phyloP scores from a whole-genome alignment of 2,888 invertebrate genomes.

The Leucoptera coffeella region DNA sequence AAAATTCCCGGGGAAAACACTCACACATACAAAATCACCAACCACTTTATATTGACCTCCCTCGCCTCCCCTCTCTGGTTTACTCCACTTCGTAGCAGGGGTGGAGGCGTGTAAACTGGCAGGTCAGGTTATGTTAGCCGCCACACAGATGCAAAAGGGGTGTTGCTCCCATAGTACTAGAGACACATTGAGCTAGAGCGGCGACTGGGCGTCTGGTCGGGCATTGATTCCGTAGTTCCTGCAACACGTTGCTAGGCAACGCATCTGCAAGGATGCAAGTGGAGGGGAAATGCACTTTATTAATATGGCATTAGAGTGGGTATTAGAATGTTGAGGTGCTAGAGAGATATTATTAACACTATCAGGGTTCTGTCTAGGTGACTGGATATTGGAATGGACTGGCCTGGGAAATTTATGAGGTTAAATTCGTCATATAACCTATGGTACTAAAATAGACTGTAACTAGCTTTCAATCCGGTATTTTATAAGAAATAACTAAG shows the following conservation, averaged over 20 bases:
- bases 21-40: constrained; percentile 14
- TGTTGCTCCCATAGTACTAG: constrained; percentile 42
- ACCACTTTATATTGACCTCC: constrained; percentile 15
- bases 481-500: too few species aligned
- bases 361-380: too few species aligned
- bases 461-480: too few species aligned
- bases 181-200: constrained; percentile 51
- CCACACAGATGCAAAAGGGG: constrained; percentile 19
- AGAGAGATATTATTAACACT: too few species aligned
- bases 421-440: too few species aligned
- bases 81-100: background rate
- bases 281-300: too few species aligned
- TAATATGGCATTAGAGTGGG: too few species aligned
- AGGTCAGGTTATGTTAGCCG: constrained; percentile 3
- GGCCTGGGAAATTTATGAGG: too few species aligned
- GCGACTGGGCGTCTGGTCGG: constrained; percentile 33
- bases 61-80: constrained; percentile 10
- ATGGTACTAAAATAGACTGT: too few species aligned
- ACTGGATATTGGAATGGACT: too few species aligned
- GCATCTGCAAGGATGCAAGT: too few species aligned
- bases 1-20: constrained; percentile 25
- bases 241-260: constrained; percentile 42
- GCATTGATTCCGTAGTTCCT: constrained; percentile 54
- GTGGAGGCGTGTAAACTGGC: background rate
- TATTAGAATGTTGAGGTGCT: too few species aligned